A percentile compares a stretch with the other conserved stretches of the same genome.
These are phyloP conservation scores for Danio jaintianensis DNA, from an alignment of 2,797 vertebrate species.

Conservation along the genomic window DNA sequence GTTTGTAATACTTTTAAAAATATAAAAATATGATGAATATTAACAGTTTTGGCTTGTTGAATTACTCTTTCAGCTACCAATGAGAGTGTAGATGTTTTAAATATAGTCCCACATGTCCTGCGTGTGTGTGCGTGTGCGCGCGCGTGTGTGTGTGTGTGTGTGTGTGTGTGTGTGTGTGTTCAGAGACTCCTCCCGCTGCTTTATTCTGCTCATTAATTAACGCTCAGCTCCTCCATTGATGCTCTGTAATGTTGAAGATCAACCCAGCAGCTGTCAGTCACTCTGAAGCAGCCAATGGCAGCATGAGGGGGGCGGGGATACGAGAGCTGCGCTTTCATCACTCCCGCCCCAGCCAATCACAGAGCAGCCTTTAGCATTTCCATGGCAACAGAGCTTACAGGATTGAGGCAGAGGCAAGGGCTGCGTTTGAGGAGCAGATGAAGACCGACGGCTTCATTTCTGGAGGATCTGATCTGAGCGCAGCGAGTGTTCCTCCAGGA, in stretches of 20 bases:
- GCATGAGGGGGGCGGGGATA: not conserved
- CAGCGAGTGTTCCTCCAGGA: too few relatives aligned
- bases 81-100: not conserved
- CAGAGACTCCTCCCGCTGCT: not conserved
- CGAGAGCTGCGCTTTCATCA: slow-evolving; percentile 74
- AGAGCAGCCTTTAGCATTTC: slow-evolving; percentile 84
- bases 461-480: too few relatives aligned
- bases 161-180: not conserved
- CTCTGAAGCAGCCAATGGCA: slow-evolving; percentile 38
- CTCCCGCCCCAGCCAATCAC: slow-evolving; percentile 72
- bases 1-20: too few relatives aligned
- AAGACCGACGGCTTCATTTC: slow-evolving; percentile 15
- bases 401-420: slow-evolving; percentile 15
- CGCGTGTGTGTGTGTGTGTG: too few relatives aligned
- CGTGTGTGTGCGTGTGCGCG: too few relatives aligned
- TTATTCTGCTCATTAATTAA: not conserved
- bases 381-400: slow-evolving; percentile 84
- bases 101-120: too few relatives aligned
- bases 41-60: not conserved
- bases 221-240: slow-evolving; percentile 6
- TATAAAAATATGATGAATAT: too few relatives aligned
- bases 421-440: slow-evolving; percentile 50
- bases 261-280: slow-evolving; percentile 40
- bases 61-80: not conserved
- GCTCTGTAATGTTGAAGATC: not conserved